phyloP scores from a whole-genome alignment of 2,113 vertebrate species.

The Ailurus styani region DNA sequence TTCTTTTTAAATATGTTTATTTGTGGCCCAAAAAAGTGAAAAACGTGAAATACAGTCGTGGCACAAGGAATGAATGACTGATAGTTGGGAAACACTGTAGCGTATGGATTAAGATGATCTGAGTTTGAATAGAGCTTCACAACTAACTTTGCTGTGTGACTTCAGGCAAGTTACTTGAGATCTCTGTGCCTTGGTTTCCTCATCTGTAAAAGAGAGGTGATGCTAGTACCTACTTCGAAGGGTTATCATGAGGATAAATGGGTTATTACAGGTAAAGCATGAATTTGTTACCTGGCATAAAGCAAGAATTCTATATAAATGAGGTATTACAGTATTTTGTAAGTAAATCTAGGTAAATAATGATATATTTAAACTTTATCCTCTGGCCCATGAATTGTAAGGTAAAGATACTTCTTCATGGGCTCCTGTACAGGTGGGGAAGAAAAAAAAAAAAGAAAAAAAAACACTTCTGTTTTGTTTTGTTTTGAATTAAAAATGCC shows the following conservation, averaged over 20 bases:
- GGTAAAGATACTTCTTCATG: not conserved
- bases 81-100: not conserved
- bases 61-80: not conserved
- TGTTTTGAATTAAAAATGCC: not conserved
- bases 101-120: not conserved
- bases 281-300: not conserved
- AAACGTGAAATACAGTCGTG: not conserved
- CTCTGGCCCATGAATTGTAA: not conserved
- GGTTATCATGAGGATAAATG: not conserved
- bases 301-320: slow-evolving; percentile 1
- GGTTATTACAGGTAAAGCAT: not conserved
- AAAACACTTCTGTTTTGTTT: not conserved
- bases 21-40: not conserved
- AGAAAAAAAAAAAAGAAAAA: not conserved
- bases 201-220: not conserved
- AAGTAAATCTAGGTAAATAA: not conserved
- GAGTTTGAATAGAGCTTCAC: not conserved
- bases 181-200: not conserved
- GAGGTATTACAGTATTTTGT: not conserved
- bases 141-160: not conserved
- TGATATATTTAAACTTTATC: not conserved
- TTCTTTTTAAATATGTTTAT: not conserved
- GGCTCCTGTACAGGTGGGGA: not conserved
- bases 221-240: not conserved
- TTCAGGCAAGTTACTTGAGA: not conserved